Evolutionary conservation across 2,888 invertebrate genomes (phyloP).

Genomic region (Schrankia costaestrigalis): DNA sequence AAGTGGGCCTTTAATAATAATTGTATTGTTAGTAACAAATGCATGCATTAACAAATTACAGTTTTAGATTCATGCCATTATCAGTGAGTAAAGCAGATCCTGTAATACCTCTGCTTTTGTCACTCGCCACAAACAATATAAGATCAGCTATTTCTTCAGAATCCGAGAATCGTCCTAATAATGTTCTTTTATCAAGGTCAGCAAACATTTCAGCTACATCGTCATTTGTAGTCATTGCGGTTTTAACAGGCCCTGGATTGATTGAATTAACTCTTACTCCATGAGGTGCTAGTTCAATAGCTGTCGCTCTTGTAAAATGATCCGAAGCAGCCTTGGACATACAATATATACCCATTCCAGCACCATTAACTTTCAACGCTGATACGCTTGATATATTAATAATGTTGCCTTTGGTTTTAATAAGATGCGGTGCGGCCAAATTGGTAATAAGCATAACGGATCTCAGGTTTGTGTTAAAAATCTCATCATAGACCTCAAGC

Average conservation of each 20-base stretch:
- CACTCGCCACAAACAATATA: constrained; percentile 32
- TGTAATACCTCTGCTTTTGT: constrained; percentile 36
- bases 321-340: too few species aligned
- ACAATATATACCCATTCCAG: too few species aligned
- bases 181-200: too few species aligned
- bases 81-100: constrained; percentile 26
- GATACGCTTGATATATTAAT: constrained; percentile 42
- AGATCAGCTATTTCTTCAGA: constrained; percentile 36
- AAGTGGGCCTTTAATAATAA: too few species aligned
- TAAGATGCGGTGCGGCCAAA: constrained; percentile 31
- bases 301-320: constrained; percentile 12
- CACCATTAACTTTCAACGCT: too few species aligned
- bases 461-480: constrained; percentile 34
- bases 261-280: constrained; percentile 20
- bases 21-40: too few species aligned
- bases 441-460: constrained; percentile 27
- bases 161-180: constrained; percentile 38
- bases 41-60: too few species aligned
- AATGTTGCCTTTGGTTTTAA: constrained; percentile 37
- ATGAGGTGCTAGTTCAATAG: constrained; percentile 8
- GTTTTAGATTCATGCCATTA: constrained; percentile 30
- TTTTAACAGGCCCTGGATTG: neutral
- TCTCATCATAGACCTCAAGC: constrained; percentile 27
- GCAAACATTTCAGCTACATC: too few species aligned
- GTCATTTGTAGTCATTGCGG: too few species aligned